phyloP scores from a whole-genome alignment of 2,888 invertebrate genomes.

The Scaptodrosophila latifasciaeformis region DNA sequence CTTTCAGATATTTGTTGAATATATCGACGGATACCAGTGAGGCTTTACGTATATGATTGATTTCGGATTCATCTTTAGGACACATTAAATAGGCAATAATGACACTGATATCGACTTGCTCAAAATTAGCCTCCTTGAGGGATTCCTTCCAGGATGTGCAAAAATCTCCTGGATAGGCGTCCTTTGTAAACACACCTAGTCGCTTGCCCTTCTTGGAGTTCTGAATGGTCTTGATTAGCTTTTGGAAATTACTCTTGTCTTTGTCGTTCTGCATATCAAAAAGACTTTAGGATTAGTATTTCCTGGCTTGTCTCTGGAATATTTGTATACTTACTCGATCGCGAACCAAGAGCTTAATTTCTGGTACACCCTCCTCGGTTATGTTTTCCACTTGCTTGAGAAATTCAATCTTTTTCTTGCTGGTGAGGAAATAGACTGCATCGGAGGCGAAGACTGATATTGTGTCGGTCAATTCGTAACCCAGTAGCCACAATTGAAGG shows the following conservation, averaged over 20 bases:
- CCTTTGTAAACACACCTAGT: conserved; percentile 93
- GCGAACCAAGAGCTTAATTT: conserved; percentile 88
- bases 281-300: no score
- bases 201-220: conserved; percentile 91
- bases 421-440: conserved; percentile 91
- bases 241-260: conserved; percentile 92
- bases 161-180: conserved; percentile 94
- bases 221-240: conserved; percentile 86
- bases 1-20: conserved; percentile 96
- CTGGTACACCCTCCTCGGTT: conserved; percentile 89
- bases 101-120: conserved; percentile 90
- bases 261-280: conserved; percentile 83
- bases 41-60: conserved; percentile 93
- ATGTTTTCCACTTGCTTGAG: conserved; percentile 90
- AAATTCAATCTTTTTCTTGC: conserved; percentile 99
- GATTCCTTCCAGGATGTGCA: conserved; percentile 92
- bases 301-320: no score
- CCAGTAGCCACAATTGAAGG: conserved; percentile 97
- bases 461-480: conserved; percentile 97
- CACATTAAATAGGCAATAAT: conserved; percentile 91
- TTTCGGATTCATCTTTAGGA: conserved; percentile 94
- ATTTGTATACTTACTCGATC: conserved; percentile 92
- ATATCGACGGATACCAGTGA: conserved; percentile 94
- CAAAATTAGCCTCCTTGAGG: conserved; percentile 86
- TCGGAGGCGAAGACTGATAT: conserved; percentile 92